These are phyloP conservation scores for Drosophila anomalipes DNA, from an alignment of 2,888 invertebrate genomes.

Conservation along the genomic window DNA sequence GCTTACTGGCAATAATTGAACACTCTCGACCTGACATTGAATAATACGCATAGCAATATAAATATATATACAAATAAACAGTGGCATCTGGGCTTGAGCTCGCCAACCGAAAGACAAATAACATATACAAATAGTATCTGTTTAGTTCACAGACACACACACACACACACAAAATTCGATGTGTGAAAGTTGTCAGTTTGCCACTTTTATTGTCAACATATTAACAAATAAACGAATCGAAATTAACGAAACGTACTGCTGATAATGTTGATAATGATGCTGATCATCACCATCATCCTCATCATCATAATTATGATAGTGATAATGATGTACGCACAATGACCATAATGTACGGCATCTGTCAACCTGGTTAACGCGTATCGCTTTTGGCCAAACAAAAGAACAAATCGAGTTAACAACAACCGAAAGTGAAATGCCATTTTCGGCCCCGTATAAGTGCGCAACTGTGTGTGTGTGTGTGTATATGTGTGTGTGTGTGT, in stretches of 20 bases:
- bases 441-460: conserved; percentile 10
- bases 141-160: conserved; percentile 17
- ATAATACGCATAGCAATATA: conserved; percentile 52
- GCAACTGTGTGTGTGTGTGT: not conserved
- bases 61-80: not conserved
- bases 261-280: conserved; percentile 16
- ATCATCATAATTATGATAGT: conserved; percentile 23
- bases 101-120: not conserved
- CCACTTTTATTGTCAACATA: conserved; percentile 77
- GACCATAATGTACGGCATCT: conserved; percentile 39
- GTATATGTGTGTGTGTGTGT: not conserved
- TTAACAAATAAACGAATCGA: conserved; percentile 53
- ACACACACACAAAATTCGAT: conserved; percentile 32
- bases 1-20: conserved; percentile 40
- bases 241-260: conserved; percentile 25
- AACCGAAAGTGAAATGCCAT: conserved; percentile 72
- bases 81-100: conserved; percentile 41
- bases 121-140: conserved; percentile 11
- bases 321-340: conserved; percentile 47
- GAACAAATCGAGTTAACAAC: conserved; percentile 62
- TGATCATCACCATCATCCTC: not conserved
- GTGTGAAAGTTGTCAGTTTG: conserved; percentile 79
- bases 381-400: conserved; percentile 72
- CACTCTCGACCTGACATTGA: conserved; percentile 65
- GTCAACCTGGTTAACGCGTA: conserved; percentile 46